A percentile compares a stretch with the other conserved stretches of the same genome.
Conservation (phyloP, 92 coral and sea anemone genomes). For the Micromussa lordhowensis region DNA sequence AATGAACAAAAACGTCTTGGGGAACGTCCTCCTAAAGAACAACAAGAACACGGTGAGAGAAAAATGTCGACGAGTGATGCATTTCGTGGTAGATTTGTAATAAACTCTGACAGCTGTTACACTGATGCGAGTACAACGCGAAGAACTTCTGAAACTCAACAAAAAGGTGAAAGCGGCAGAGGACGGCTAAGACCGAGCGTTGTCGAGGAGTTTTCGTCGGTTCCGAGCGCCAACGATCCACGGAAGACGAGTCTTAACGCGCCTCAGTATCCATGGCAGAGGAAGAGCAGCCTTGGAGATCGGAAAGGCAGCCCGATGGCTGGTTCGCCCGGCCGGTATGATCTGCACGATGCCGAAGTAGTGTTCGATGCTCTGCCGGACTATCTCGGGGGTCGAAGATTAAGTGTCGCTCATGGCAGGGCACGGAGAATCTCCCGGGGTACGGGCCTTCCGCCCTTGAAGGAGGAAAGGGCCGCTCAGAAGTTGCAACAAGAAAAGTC, state of each 20-base stretch:
- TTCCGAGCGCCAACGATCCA: neutral
- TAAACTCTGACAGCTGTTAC: neutral
- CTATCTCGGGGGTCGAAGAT: constrained; percentile 41
- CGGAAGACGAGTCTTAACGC: constrained; percentile 1
- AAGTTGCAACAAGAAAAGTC: constrained; percentile 2
- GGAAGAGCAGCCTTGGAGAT: neutral
- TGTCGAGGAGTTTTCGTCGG: constrained; percentile 28
- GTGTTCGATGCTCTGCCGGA: constrained; percentile 30
- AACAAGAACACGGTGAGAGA: neutral
- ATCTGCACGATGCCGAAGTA: neutral
- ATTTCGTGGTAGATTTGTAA: constrained; percentile 31
- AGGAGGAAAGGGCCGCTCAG: constrained; percentile 52
- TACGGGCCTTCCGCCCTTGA: constrained; percentile 72
- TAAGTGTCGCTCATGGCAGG: constrained; percentile 29
- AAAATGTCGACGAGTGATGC: neutral
- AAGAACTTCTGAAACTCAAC: constrained; percentile 13
- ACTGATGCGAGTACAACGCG: neutral
- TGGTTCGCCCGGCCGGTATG: neutral
- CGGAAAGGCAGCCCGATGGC: constrained; percentile 10
- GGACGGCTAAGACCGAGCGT: neutral
- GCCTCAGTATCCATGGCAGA: neutral
- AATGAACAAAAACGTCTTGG: neutral
- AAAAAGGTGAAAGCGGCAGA: neutral
- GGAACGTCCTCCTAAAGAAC: constrained; percentile 3
- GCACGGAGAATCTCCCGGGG: neutral